Percentiles rank a stretch among this genome's conserved stretches.
Evolutionary conservation across 2,797 vertebrate species (phyloP).

Genomic region (Thaleichthys pacificus): DNA sequence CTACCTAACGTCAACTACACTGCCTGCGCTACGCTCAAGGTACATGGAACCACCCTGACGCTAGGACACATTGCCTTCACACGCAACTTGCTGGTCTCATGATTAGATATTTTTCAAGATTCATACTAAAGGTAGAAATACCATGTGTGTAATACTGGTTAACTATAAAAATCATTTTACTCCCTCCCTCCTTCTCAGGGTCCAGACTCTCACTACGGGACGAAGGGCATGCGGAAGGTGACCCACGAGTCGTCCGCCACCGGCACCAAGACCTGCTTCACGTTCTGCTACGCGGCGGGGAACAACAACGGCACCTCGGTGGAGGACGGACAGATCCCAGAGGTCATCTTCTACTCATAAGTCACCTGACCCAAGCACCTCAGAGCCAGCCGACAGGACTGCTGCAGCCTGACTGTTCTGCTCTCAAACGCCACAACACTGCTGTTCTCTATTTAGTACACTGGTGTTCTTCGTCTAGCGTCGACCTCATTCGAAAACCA

Average conservation of each 20-base stretch:
- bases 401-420: slow-evolving; percentile 51
- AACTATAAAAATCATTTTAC: not conserved
- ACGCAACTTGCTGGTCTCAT: not conserved
- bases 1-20: slow-evolving; percentile 95
- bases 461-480: slow-evolving; percentile 18
- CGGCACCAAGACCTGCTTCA: slow-evolving; percentile 94
- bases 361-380: slow-evolving; percentile 55
- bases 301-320: slow-evolving; percentile 98
- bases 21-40: slow-evolving; percentile 92
- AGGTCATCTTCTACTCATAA: slow-evolving; percentile 98
- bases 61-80: not conserved
- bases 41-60: slow-evolving; percentile 48
- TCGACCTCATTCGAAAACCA: not conserved
- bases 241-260: slow-evolving; percentile 89
- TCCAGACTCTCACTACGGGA: slow-evolving; percentile 96
- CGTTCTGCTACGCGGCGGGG: slow-evolving; percentile 94
- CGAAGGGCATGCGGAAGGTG: slow-evolving; percentile 94
- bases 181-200: slow-evolving; percentile 71
- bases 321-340: slow-evolving; percentile 98
- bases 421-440: slow-evolving; percentile 48
- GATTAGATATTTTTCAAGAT: not conserved
- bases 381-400: slow-evolving; percentile 30
- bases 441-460: slow-evolving; percentile 54
- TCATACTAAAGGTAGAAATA: not conserved
- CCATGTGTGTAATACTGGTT: not conserved